These are phyloP conservation scores for Parotia lawesii DNA, from an alignment of 2,113 vertebrate genomes.

Conservation along the genomic window DNA sequence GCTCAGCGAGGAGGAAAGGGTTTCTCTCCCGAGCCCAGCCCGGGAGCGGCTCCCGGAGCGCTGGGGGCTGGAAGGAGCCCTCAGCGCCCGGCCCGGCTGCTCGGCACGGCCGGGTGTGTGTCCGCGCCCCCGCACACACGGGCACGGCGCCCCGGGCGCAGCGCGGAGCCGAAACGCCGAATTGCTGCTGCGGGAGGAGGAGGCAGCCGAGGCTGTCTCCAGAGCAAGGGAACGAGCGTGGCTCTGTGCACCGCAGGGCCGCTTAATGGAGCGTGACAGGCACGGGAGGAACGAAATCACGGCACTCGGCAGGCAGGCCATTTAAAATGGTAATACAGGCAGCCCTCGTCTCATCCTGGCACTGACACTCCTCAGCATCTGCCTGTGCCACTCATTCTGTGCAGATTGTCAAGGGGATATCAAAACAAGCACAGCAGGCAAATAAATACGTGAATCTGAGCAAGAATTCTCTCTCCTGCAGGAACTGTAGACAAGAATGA, in stretches of 20 bases:
- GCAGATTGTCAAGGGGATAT: slow-evolving; percentile 40
- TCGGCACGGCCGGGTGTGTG: fast-evolving
- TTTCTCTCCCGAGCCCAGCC: background rate
- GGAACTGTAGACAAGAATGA: background rate
- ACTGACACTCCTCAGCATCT: background rate
- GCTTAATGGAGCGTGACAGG: slow-evolving; percentile 38
- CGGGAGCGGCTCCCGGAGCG: background rate
- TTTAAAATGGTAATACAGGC: slow-evolving; percentile 62
- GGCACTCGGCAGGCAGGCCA: background rate
- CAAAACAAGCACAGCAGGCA: slow-evolving; percentile 59
- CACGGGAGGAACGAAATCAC: background rate
- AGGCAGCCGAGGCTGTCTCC: background rate
- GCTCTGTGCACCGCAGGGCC: background rate
- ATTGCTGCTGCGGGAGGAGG: background rate
- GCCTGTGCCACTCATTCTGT: background rate
- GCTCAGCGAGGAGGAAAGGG: background rate
- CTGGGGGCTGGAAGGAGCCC: background rate
- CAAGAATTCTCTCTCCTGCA: slow-evolving; percentile 1
- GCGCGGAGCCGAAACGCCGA: background rate
- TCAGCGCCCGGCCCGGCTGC: background rate
- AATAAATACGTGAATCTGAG: slow-evolving; percentile 48
- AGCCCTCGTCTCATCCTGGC: background rate
- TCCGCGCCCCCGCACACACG: fast-evolving
- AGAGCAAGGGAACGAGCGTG: background rate
- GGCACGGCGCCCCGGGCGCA: fast-evolving